Evolutionary conservation across 2,797 vertebrate species (phyloP), one percentile per base, ranked within the genome.

Genomic region (Phoxinus dragarum): DNA sequence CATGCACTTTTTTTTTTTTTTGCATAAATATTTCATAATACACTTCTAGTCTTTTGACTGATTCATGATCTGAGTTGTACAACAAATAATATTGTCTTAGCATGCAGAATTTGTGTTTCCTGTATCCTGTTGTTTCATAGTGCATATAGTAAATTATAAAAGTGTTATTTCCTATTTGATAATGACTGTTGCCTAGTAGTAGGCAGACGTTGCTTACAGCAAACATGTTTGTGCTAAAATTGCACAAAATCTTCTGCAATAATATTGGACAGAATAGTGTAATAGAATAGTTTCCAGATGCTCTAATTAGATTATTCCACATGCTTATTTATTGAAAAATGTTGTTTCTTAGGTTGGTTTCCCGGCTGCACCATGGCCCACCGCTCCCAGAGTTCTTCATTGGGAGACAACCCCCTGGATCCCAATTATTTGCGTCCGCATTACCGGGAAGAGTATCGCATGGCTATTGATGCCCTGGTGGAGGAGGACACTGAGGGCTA

Each of bases 391-490:
- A 96, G 96, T 89, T 99, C 98, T 72, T 98, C 97, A 0, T 90
- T 98, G 88, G 98, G 98, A 66, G 97, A 99, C 71, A 99, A 99
- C 91, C 97, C 98, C 0, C 93, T 97, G 0, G 97, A 99, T 81
- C 97, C 97, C 1, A 98, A 98, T 91, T 98, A 98, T 90, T 94
- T 99, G 34, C 94, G 97, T 0, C 98, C 98, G 0, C 98, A 99
- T 92, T 99, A 99, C 91, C 96, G 97, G 34, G 98, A 99, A 88
- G 98, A 99, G 81, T 99, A 99, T 88, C 98, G 98, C n/a, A 91
- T 99, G 47, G 98, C 98, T 0, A 96, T 99, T 85, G 98, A 99
- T 5, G 96, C 96, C 1, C 94, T 99, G 56, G 95, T 97, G 0
- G 98, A 99, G 90, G 95, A 95, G 0, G 98, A 97, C 5, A 81